Conservation (phyloP, 1,140 invertebrate species). For the Megalopta genalis region DNA sequence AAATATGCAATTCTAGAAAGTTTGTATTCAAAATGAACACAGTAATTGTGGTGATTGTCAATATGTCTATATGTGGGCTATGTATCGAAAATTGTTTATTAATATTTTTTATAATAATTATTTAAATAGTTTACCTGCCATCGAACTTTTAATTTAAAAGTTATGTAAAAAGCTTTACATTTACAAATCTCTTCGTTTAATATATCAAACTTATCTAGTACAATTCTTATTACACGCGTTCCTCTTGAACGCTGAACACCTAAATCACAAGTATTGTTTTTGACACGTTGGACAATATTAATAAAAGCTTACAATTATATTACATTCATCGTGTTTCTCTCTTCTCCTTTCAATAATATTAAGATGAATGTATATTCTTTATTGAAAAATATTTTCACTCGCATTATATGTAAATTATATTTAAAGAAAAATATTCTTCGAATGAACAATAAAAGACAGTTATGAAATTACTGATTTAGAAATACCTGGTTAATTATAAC, state of each 20-base stretch:
- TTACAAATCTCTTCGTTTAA: constrained; percentile 5
- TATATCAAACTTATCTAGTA: neutral
- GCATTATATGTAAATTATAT: neutral
- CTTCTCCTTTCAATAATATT: neutral
- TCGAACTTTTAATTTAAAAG: neutral
- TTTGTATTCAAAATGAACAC: too few species aligned
- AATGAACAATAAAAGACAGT: neutral
- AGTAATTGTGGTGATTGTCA: too few species aligned
- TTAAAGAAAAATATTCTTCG: neutral
- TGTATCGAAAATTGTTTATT: neutral
- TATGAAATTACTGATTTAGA: neutral
- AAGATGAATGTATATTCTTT: neutral
- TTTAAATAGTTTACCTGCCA: neutral
- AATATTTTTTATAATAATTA: neutral
- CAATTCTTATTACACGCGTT: too few species aligned
- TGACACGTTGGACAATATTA: neutral
- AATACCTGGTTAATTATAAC: neutral
- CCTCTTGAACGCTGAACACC: neutral
- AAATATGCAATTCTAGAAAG: neutral
- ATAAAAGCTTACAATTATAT: constrained; percentile 2
- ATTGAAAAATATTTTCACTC: neutral
- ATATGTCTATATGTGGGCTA: too few species aligned
- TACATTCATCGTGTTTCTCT: neutral
- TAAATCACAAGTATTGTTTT: neutral
- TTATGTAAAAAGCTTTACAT: constrained; percentile 24